Conservation (phyloP, 30 jellyfish, hydroid and myxozoan species). For the Aurelia aurita region DNA sequence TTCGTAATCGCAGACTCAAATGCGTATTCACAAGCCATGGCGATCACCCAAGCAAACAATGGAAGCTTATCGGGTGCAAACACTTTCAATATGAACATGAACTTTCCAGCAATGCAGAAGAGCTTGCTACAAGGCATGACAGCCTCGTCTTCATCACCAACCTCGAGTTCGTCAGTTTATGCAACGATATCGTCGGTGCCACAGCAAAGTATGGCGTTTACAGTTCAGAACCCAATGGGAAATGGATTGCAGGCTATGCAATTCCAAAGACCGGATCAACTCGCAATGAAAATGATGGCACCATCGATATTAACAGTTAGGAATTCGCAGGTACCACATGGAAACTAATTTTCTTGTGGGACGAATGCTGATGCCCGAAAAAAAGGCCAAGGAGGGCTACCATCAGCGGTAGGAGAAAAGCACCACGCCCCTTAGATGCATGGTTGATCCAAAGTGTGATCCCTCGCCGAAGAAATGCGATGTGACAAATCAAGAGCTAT, state of each 20-base stretch:
- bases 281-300: slow-evolving; percentile 97
- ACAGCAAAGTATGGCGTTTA: slow-evolving; percentile 87
- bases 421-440: too few species aligned
- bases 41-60: slow-evolving; percentile 80
- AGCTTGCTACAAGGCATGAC: slow-evolving; percentile 78
- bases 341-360: slow-evolving; percentile 45
- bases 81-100: slow-evolving; percentile 84
- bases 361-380: too few species aligned
- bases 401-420: too few species aligned
- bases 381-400: too few species aligned
- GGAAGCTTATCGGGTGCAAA: slow-evolving; percentile 65
- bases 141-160: slow-evolving; percentile 88
- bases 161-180: slow-evolving; percentile 77
- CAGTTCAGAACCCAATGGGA: slow-evolving; percentile 86
- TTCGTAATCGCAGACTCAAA: slow-evolving; percentile 91
- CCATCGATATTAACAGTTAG: slow-evolving; percentile 82
- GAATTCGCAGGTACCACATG: slow-evolving; percentile 94
- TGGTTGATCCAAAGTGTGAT: too few species aligned
- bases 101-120: slow-evolving; percentile 88
- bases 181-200: slow-evolving; percentile 91
- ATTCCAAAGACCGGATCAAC: slow-evolving; percentile 95
- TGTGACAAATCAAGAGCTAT: too few species aligned
- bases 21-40: slow-evolving; percentile 91
- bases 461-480: too few species aligned
- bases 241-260: slow-evolving; percentile 89